phyloP scores from a whole-genome alignment of 2,888 invertebrate species.

The Dorcus hopei region DNA sequence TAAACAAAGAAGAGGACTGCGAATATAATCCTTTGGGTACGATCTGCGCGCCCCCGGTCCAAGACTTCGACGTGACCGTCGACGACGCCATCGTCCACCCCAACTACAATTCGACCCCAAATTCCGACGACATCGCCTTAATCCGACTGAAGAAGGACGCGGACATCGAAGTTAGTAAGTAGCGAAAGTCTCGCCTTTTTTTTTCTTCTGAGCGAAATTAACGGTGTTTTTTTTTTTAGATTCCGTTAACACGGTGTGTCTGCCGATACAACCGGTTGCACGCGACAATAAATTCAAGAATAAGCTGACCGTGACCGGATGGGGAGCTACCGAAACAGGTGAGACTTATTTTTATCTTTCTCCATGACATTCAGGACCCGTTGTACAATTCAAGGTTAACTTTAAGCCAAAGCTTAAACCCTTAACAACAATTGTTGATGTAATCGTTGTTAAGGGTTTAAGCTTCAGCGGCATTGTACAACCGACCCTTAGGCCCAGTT shows the following conservation, averaged over 20 bases:
- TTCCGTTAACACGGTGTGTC: conserved; percentile 6
- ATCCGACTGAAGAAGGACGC: conserved; percentile 37
- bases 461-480: too few species aligned
- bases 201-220: too few species aligned
- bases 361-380: neutral
- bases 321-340: conserved; percentile 13
- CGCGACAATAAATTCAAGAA: neutral
- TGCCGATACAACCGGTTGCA: neutral
- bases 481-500: too few species aligned
- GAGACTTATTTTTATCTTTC: neutral
- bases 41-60: conserved; percentile 48
- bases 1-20: conserved; percentile 51
- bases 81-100: conserved; percentile 49
- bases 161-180: conserved; percentile 4
- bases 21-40: conserved; percentile 7
- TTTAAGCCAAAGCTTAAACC: too few species aligned
- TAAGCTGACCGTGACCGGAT: conserved; percentile 10
- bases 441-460: too few species aligned
- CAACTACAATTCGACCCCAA: conserved; percentile 33
- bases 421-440: neutral
- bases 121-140: conserved; percentile 47
- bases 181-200: too few species aligned
- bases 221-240: neutral
- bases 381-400: too few species aligned
- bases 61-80: conserved; percentile 53